Percentiles rank a stretch among this genome's conserved stretches.
Conservation (phyloP, 30 jellyfish, hydroid and myxozoan species). For the Phacellophora camtschatica region DNA sequence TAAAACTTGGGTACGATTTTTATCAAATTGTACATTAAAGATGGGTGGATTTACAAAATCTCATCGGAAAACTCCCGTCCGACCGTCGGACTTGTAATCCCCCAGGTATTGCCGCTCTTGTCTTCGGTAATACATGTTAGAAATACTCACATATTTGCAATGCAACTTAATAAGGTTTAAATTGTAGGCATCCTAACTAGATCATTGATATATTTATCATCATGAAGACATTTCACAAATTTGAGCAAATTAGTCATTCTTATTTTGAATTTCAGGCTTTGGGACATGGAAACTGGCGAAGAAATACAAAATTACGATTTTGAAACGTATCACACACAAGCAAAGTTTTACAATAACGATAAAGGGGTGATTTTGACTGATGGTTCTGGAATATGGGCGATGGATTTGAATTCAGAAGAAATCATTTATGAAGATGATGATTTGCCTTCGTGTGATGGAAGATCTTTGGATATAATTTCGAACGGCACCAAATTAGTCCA, state of each 20-base stretch:
- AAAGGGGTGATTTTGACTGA: constrained; percentile 47
- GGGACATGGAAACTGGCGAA: constrained; percentile 75
- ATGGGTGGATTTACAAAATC: no score
- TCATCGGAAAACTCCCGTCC: no score
- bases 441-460: not conserved
- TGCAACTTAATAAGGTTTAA: no score
- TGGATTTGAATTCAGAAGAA: not conserved
- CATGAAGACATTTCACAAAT: no score
- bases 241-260: no score
- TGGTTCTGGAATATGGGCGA: constrained; percentile 16
- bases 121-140: no score
- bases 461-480: not conserved
- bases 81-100: no score
- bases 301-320: constrained; percentile 39
- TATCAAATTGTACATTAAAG: no score
- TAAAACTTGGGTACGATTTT: not conserved
- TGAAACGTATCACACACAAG: not conserved
- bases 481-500: not conserved
- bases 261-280: constrained; percentile 28
- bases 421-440: not conserved
- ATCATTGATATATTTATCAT: no score
- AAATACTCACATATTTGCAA: no score
- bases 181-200: no score
- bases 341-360: constrained; percentile 23
- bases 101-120: no score